These are phyloP conservation scores for Epinephelus malabaricus DNA, from an alignment of 2,797 vertebrate species.

Conservation along the genomic window DNA sequence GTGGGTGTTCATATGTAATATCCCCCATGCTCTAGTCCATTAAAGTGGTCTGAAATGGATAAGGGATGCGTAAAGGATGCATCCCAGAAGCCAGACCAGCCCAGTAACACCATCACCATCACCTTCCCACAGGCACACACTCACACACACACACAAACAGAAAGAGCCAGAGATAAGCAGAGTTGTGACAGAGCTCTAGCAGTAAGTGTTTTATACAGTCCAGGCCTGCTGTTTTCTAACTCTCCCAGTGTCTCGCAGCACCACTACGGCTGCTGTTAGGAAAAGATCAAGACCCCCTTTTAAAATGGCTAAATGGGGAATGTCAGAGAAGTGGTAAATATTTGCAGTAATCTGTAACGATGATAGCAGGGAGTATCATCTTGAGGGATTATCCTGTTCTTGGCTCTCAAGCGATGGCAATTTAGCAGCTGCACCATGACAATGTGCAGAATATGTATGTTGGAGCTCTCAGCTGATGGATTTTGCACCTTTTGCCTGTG, in stretches of 20 bases:
- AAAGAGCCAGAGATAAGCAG: slow-evolving; percentile 72
- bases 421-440: slow-evolving; percentile 42
- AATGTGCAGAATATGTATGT: slow-evolving; percentile 33
- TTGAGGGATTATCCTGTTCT: slow-evolving; percentile 59
- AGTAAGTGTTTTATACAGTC: slow-evolving; percentile 68
- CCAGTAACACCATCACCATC: slow-evolving; percentile 43
- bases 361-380: slow-evolving; percentile 58
- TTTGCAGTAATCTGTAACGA: slow-evolving; percentile 62
- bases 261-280: slow-evolving; percentile 55
- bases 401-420: slow-evolving; percentile 48
- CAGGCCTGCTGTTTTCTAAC: slow-evolving; percentile 52
- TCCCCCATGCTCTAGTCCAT: slow-evolving; percentile 45
- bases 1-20: slow-evolving; percentile 27
- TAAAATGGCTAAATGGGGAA: slow-evolving; percentile 59
- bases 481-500: slow-evolving; percentile 24
- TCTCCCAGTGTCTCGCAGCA: slow-evolving; percentile 53
- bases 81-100: slow-evolving; percentile 65
- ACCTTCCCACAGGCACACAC: not conserved
- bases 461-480: slow-evolving; percentile 38
- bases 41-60: slow-evolving; percentile 68
- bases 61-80: slow-evolving; percentile 67
- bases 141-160: slow-evolving; percentile 9
- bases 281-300: slow-evolving; percentile 63
- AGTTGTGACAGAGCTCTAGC: slow-evolving; percentile 56
- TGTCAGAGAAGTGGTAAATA: slow-evolving; percentile 70